These are phyloP conservation scores for Lethocerus indicus DNA, from an alignment of 1,140 invertebrate species.

Conservation along the genomic window DNA sequence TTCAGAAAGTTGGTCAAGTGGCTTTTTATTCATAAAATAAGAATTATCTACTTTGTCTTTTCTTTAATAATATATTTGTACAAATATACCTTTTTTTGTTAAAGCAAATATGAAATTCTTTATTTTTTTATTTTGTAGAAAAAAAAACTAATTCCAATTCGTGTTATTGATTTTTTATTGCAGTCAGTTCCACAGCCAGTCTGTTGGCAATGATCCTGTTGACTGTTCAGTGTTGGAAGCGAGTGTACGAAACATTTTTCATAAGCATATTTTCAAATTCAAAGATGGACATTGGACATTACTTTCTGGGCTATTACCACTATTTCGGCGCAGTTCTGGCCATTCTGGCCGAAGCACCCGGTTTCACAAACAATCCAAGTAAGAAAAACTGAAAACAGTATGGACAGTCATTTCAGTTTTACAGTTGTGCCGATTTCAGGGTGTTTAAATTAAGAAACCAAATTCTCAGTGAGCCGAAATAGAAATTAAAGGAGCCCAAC, in stretches of 20 bases:
- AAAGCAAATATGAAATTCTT: neutral
- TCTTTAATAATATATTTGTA: neutral
- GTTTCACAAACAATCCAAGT: slow-evolving; percentile 30
- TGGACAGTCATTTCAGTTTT: neutral
- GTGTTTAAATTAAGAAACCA: neutral
- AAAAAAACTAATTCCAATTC: slow-evolving; percentile 4
- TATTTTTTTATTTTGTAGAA: neutral
- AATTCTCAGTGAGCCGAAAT: neutral
- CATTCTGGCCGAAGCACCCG: slow-evolving; percentile 49
- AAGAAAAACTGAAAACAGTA: neutral
- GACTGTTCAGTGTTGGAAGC: slow-evolving; percentile 45
- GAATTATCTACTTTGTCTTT: neutral
- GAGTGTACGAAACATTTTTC: slow-evolving; percentile 60
- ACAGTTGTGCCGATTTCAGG: neutral
- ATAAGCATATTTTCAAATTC: slow-evolving; percentile 62
- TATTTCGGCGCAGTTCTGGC: slow-evolving; percentile 49
- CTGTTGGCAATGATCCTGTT: slow-evolving; percentile 39
- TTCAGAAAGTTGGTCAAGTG: neutral
- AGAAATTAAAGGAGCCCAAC: neutral
- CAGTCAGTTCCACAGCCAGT: slow-evolving; percentile 26
- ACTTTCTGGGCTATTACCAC: slow-evolving; percentile 52
- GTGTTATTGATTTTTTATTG: slow-evolving; percentile 8
- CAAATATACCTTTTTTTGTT: neutral
- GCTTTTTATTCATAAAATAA: neutral
- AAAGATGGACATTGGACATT: slow-evolving; percentile 64